Conservation (phyloP, 2,888 invertebrate species). For the Nephrocerus scutellatus region DNA sequence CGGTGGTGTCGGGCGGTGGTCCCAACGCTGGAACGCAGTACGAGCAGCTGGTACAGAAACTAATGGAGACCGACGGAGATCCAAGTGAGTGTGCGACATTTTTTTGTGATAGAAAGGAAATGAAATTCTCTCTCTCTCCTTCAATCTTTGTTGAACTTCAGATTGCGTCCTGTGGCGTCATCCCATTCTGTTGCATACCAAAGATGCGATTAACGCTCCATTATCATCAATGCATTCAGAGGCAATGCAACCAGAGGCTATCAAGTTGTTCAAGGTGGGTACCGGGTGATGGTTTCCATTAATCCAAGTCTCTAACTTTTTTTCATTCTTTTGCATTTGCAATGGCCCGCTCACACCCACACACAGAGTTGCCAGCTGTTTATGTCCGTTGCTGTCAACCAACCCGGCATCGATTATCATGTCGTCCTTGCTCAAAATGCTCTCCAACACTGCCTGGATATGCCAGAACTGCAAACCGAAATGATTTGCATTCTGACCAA, state of each 20-base stretch:
- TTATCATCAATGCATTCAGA: conserved; percentile 87
- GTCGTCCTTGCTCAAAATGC: conserved; percentile 95
- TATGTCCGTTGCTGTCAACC: conserved; percentile 92
- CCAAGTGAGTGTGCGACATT: conserved; percentile 56
- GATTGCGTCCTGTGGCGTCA: conserved; percentile 91
- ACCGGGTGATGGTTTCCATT: too few relatives aligned
- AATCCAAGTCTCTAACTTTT: too few relatives aligned
- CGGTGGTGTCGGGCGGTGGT: conserved; percentile 88
- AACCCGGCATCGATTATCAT: conserved; percentile 94
- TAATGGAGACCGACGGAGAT: conserved; percentile 95
- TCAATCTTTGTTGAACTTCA: conserved; percentile 37
- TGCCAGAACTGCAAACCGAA: conserved; percentile 86
- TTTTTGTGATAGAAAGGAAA: not conserved
- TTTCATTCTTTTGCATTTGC: too few relatives aligned
- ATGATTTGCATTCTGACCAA: conserved; percentile 84
- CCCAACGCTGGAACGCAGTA: conserved; percentile 90
- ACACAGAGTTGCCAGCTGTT: conserved; percentile 89
- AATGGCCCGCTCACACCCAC: too few relatives aligned
- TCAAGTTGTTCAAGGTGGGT: conserved; percentile 88
- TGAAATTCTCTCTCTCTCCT: not conserved
- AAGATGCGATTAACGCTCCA: conserved; percentile 83
- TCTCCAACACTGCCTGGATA: conserved; percentile 83
- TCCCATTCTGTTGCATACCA: conserved; percentile 81
- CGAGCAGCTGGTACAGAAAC: conserved; percentile 89
- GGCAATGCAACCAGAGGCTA: conserved; percentile 79